These are phyloP conservation scores for Spondyliosoma cantharus DNA, from an alignment of 2,797 vertebrate genomes.

Conservation along the genomic window DNA sequence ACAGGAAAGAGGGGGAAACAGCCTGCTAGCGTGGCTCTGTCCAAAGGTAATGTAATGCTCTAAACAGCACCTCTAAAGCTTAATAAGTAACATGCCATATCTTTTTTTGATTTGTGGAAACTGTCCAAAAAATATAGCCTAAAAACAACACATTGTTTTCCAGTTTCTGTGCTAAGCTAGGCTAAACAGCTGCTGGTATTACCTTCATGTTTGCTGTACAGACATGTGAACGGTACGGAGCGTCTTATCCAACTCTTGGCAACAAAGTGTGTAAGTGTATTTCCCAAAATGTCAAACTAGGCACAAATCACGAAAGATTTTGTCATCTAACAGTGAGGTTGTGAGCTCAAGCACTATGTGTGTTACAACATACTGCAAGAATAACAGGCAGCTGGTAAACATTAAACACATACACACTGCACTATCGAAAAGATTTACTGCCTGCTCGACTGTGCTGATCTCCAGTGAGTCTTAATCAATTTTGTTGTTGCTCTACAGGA, in stretches of 20 bases:
- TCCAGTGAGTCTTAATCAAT: constrained; percentile 16
- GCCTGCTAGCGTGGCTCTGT: too few species aligned
- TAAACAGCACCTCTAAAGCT: too few species aligned
- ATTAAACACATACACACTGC: neutral
- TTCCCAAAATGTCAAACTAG: neutral
- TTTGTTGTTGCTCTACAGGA: constrained; percentile 1
- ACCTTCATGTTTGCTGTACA: neutral
- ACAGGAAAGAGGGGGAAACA: too few species aligned
- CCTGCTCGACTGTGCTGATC: constrained; percentile 20
- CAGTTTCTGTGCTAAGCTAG: neutral
- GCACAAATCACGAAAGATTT: too few species aligned
- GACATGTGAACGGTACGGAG: neutral
- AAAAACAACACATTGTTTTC: neutral
- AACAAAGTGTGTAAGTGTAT: neutral
- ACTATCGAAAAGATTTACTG: neutral
- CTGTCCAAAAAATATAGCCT: too few species aligned
- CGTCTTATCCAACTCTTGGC: neutral
- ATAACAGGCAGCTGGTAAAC: neutral
- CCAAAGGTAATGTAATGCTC: too few species aligned
- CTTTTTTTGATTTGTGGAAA: too few species aligned
- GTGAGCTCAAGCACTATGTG: neutral
- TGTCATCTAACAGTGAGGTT: neutral
- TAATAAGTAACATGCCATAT: too few species aligned
- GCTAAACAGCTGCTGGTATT: neutral
- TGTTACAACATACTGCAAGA: too few species aligned